These are phyloP conservation scores for Percopsis omiscomaycus DNA, from an alignment of 2,797 vertebrate genomes.

Conservation along the genomic window DNA sequence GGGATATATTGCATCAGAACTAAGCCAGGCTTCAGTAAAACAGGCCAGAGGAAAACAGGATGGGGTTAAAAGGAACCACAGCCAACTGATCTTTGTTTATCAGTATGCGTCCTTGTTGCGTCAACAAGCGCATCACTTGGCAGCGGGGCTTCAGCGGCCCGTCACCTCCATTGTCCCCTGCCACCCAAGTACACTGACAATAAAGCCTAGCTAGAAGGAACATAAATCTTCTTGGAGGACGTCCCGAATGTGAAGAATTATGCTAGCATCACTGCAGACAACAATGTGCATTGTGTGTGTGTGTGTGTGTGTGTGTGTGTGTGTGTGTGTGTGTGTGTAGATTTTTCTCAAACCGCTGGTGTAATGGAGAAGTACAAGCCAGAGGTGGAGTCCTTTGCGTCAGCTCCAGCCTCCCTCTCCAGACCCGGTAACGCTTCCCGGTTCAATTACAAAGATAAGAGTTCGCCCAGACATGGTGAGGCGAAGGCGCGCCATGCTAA, in stretches of 20 bases:
- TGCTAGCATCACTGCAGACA: not conserved
- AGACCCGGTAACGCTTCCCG: constrained; percentile 6
- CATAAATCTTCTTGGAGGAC: not conserved
- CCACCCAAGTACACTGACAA: not conserved
- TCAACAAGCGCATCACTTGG: constrained; percentile 32
- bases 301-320: not conserved
- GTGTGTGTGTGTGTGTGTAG: not conserved
- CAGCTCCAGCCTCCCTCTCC: not conserved
- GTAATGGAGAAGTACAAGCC: too few relatives aligned
- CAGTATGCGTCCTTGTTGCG: constrained; percentile 49
- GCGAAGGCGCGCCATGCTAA: constrained; percentile 24
- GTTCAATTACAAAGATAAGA: constrained; percentile 10
- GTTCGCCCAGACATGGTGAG: not conserved
- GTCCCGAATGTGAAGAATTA: not conserved
- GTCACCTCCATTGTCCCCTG: not conserved
- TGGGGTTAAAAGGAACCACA: not conserved
- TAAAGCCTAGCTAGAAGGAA: constrained; percentile 1
- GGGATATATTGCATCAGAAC: too few relatives aligned
- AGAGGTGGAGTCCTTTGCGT: not conserved
- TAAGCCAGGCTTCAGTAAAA: too few relatives aligned
- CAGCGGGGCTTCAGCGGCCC: constrained; percentile 16
- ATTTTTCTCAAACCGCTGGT: not conserved
- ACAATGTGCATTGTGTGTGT: not conserved
- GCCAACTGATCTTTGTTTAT: constrained; percentile 41
- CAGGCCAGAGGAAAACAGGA: not conserved